Percentiles rank a stretch among this genome's conserved stretches.
phyloP scores from a whole-genome alignment of 2,113 vertebrate genomes.

The Alethe castanea region DNA sequence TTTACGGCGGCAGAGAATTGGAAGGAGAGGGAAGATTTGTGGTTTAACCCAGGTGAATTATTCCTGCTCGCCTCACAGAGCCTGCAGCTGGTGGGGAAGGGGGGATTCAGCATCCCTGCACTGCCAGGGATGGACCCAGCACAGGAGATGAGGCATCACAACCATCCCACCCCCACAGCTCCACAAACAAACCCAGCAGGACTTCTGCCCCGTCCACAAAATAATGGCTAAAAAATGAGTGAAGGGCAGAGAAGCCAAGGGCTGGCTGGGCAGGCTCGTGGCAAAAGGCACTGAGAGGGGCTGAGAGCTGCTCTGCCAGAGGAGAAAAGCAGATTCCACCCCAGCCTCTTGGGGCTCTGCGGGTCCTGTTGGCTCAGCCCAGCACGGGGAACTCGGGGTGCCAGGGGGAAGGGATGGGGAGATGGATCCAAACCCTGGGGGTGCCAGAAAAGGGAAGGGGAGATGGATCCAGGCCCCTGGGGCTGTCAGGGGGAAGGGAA shows the following conservation, averaged over 20 bases:
- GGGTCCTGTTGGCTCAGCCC: neutral
- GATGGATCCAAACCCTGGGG: too few relatives aligned
- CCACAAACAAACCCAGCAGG: neutral
- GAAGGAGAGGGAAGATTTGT: neutral
- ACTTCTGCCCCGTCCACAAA: neutral
- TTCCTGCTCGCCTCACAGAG: rapidly evolving
- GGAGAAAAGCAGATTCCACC: slow-evolving; percentile 11
- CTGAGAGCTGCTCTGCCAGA: neutral
- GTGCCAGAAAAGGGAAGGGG: too few relatives aligned
- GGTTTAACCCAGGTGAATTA: neutral
- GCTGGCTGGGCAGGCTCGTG: neutral
- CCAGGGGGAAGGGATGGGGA: neutral
- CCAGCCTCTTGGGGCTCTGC: neutral
- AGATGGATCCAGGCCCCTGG: too few relatives aligned
- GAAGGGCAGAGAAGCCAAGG: neutral
- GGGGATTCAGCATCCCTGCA: neutral
- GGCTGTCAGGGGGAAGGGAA: neutral
- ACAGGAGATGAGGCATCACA: rapidly evolving
- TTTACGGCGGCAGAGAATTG: neutral
- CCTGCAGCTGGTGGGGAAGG: neutral
- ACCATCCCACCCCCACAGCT: neutral
- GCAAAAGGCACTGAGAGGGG: neutral
- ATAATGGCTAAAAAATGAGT: neutral
- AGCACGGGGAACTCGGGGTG: neutral
- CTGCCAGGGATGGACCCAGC: rapidly evolving